phyloP scores from a whole-genome alignment of 2,113 vertebrate species.

The Mellivora capensis region DNA sequence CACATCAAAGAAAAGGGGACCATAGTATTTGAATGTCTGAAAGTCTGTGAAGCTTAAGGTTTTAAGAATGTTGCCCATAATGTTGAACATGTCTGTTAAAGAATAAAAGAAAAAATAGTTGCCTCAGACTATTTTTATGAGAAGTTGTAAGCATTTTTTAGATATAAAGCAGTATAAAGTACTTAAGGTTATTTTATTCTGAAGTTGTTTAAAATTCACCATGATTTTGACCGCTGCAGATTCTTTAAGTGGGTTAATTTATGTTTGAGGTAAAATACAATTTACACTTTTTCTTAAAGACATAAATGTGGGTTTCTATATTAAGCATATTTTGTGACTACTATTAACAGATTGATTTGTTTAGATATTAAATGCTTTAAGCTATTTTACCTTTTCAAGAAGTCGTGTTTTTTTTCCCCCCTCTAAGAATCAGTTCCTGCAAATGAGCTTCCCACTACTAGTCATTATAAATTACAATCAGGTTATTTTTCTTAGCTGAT shows the following conservation, averaged over 20 bases:
- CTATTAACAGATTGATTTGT: conserved; percentile 76
- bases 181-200: conserved; percentile 72
- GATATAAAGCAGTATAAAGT: conserved; percentile 67
- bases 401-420: conserved; percentile 54
- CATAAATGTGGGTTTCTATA: conserved; percentile 81
- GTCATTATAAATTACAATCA: background rate
- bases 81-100: conserved; percentile 71
- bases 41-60: conserved; percentile 68
- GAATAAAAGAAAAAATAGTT: conserved; percentile 73
- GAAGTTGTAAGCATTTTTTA: conserved; percentile 74
- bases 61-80: conserved; percentile 74
- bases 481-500: conserved; percentile 28
- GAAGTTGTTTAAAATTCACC: conserved; percentile 70
- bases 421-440: background rate
- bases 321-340: conserved; percentile 81
- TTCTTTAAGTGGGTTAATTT: conserved; percentile 77
- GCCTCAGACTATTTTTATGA: conserved; percentile 78
- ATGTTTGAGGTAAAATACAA: conserved; percentile 72
- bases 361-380: conserved; percentile 78
- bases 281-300: conserved; percentile 76
- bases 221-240: conserved; percentile 67
- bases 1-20: conserved; percentile 77
- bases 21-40: conserved; percentile 80
- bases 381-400: conserved; percentile 77
- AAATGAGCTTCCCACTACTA: conserved; percentile 38